Base-by-base conservation (phyloP, 2,113 vertebrate genomes). In the Ceyx melanurus region DNA sequence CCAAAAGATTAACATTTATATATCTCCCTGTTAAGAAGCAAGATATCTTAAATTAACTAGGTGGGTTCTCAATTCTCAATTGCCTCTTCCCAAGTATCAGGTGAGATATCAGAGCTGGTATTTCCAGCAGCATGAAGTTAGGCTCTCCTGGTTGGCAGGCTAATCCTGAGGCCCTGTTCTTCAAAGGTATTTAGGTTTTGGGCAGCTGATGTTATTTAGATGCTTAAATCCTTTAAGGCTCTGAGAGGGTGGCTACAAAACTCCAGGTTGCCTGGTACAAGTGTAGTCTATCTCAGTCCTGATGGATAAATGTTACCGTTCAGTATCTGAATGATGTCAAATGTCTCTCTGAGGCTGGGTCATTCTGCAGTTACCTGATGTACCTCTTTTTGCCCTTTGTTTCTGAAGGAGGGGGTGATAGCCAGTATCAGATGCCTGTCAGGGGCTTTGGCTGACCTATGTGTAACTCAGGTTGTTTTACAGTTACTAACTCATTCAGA, bases 1-100 rank as follows among this genome's bases (percentile, higher is more conserved):
- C 94, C 91, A 82, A 43, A 96, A 94, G 78, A 93, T 96, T 96
- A 95, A 88, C 70, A 82, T 82, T 84, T 77, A 88, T 89, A 58
- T 71, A 93, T 65, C 67, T 96, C 56, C 21, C 43, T 73, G 58
- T 82, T 89, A 94, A 89, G 50, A 89, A 72, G 66, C 48, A 73
- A 90, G 91, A 85, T 89, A 66, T 0, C 58, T 79, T 90, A 89
- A 93, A 96, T 84, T 93, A 94, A 77, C 72, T 66, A 88, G 58
- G 75, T 85, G 46, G 37, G 71, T 85, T 92, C 80, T 86, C 80
- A 80, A 35, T 83, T 57, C 40, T 80, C 86, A 80, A 12, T 73
- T 89, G 60, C 74, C 72, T 92, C 64, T 89, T 86, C 2, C 5
- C 64, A 74, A 92, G 56, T 85, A 85, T 92, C 92, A 87, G 64